A percentile compares a stretch with the other conserved stretches of the same genome.
Conservation (phyloP, 2,888 invertebrate genomes). For the Monochamus alternatus region DNA sequence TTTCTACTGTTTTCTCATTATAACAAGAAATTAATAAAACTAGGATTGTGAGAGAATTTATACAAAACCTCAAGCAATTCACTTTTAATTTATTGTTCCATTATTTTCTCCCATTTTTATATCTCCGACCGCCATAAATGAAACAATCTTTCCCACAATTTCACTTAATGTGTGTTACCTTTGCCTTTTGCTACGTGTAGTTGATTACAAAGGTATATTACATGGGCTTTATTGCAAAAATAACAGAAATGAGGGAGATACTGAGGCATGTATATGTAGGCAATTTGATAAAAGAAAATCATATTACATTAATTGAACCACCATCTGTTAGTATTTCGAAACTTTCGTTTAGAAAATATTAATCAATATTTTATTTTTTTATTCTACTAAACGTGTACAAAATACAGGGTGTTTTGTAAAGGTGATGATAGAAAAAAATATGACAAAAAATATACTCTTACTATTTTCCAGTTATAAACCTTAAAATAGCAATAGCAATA, state of each 20-base stretch:
- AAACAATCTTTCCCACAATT: constrained; percentile 12
- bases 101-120: background rate
- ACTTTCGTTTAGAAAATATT: too few species aligned
- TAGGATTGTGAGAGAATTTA: background rate
- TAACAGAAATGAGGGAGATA: background rate
- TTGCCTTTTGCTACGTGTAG: too few species aligned
- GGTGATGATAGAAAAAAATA: too few species aligned
- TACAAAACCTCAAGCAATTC: background rate
- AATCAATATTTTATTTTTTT: too few species aligned
- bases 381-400: too few species aligned
- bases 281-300: background rate
- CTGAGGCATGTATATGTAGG: background rate
- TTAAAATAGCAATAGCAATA: too few species aligned
- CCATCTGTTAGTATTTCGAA: too few species aligned
- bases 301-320: background rate
- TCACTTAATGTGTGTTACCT: background rate
- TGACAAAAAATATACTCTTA: too few species aligned
- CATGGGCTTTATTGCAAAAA: background rate
- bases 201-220: background rate
- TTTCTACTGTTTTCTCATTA: background rate
- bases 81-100: constrained; percentile 8
- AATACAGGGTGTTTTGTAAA: too few species aligned
- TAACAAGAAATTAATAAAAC: background rate
- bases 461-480: too few species aligned
- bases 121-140: background rate